Evolutionary conservation across 53 echinoderm and acorn worm genomes (phyloP), one percentile per base, ranked within the genome.

Genomic region (Temnopleurus reevesii): DNA sequence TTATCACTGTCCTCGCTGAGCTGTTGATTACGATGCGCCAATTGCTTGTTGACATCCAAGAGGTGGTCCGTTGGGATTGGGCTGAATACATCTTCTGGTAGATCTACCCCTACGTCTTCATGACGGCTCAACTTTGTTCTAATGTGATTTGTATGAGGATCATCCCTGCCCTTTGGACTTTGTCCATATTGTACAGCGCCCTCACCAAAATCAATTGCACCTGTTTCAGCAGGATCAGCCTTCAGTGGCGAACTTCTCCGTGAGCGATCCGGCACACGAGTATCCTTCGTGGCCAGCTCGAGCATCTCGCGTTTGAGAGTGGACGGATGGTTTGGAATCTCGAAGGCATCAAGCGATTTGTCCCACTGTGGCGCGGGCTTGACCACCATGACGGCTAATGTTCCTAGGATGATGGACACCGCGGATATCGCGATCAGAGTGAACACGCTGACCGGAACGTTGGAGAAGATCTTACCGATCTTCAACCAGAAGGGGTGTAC

Each of bases 321-420:
- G 44, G 95, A 93, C 55, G 86, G 65, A 86, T 97, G 98, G 55
- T 97, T 94, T 0, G 98, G 95, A 59, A 97, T 95, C 89, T 97
- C 86, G 54, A 97, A 95, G 0, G 97, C 94, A 57, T 97, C 93
- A 15, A 97, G 92, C 2, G 97, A 95, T 46, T 93, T 94, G 90
- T 95, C 98, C 86, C 95, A 95, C 80, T 95, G 90, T 1, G 98
- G 97, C 27, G 87, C 46, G 9, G 92, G 93, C 27, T 94, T 90
- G 29, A 92, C 94, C 0, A 92, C 93, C 26, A 93, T 91, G 26
- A 95, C 86, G 3, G 91, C 79, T 13, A 95, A 38, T 8, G 86
- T 89, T 23, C 93, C 94, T 0, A 97, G 60, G 4, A 89, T 38
- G 0, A 92, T 51, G 8, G 95, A 93, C 8, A 77, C 77, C 0